A percentile compares a stretch with the other conserved stretches of the same genome.
Conservation (phyloP, 2,113 vertebrate genomes). For the Neolamprologus longior region DNA sequence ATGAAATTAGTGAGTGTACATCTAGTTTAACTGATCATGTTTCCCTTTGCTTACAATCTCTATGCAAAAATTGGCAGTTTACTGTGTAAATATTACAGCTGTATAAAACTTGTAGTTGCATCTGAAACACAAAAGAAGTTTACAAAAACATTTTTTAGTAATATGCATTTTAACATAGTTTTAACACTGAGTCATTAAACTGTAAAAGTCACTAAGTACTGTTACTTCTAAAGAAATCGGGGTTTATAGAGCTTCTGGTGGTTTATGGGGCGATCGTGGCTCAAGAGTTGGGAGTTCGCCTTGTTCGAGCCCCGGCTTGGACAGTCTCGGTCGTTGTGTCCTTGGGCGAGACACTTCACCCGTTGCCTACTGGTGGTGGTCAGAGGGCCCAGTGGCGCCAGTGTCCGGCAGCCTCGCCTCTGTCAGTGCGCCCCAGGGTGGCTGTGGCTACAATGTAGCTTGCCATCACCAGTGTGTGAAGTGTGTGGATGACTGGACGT, state of each 20-base stretch:
- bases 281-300: neutral
- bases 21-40: neutral
- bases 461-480: neutral
- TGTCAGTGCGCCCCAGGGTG: fast-evolving
- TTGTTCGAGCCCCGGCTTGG: fast-evolving
- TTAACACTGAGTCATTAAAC: neutral
- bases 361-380: fast-evolving
- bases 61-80: neutral
- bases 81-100: neutral
- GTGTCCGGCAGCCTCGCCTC: neutral
- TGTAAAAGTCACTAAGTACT: neutral
- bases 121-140: neutral
- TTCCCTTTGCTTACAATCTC: neutral
- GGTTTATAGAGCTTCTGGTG: neutral
- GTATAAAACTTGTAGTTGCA: neutral
- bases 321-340: neutral
- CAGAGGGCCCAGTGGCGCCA: neutral
- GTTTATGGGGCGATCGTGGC: neutral
- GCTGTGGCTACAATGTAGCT: neutral
- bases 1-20: neutral
- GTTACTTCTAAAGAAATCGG: neutral
- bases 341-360: fast-evolving
- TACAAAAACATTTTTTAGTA: neutral
- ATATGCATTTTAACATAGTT: neutral
- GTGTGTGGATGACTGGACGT: fast-evolving